Evolutionary conservation across 2,113 vertebrate genomes (phyloP).

Genomic region (Cryptotis parvus): DNA sequence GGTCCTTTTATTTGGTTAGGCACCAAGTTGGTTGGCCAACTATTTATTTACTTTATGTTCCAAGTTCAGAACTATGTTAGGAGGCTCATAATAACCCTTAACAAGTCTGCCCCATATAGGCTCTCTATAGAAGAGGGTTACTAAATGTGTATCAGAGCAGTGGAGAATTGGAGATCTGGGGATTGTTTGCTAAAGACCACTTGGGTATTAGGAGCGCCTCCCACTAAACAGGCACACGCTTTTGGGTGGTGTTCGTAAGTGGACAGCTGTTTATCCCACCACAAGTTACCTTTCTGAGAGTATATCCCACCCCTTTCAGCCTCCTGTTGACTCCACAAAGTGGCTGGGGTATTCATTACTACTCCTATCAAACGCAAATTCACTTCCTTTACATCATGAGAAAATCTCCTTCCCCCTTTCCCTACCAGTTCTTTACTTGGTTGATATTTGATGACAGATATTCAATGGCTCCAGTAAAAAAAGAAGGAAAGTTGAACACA

Average conservation of each 20-base stretch:
- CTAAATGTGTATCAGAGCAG: not conserved
- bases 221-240: not conserved
- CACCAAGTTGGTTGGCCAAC: not conserved
- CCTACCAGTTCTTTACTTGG: not conserved
- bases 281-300: not conserved
- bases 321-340: not conserved
- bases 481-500: not conserved
- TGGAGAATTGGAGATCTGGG: not conserved
- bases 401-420: not conserved
- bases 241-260: not conserved
- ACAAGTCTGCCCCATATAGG: not conserved
- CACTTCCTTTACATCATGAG: not conserved
- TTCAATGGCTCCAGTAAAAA: not conserved
- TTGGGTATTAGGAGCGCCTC: not conserved
- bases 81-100: not conserved
- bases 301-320: not conserved
- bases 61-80: not conserved
- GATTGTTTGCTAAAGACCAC: not conserved
- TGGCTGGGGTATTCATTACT: not conserved
- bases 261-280: not conserved
- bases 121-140: not conserved
- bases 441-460: not conserved
- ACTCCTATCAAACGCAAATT: not conserved
- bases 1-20: not conserved
- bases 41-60: slow-evolving; percentile 36